Base-by-base conservation (phyloP, 2,888 invertebrate genomes). In the Ceramica pisi region DNA sequence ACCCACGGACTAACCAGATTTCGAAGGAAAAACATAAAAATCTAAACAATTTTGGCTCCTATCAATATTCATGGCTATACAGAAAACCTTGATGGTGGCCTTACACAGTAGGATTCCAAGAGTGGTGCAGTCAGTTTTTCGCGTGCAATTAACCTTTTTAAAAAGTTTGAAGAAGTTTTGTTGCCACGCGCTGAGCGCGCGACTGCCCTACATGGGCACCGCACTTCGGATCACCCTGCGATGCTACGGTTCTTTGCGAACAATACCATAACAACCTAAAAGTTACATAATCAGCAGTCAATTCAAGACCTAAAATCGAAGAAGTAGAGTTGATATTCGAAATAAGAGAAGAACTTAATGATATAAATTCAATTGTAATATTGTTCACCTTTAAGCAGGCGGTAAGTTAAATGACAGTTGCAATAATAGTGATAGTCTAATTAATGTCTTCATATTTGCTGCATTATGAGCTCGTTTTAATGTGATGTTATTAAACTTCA, bases 181-280 rank as follows among this genome's bases (percentile, higher is more conserved):
- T 82, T 88, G 94, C 93, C 94, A 94, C 94, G 94, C 94, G 94
- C 89, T 88, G 71, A 87, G 83, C 93, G 91, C 91, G 91, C 94
- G 94, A 90, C 90, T 67, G 82, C 92, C 89, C 71, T 91, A 94
- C 76, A 93, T 86, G 93, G 93, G 51, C 78, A 78, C 68, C 67
- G 80, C 80, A 87, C 84, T 77, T 83, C 80, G 60, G 73, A 72
- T 78, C 80, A 71, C 83, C 75, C 72, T 71, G 81, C 66, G 48
- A 83, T 80, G 74, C 87, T 83, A 77, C 71, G 76, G 71, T 75
- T 72, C 57, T 76, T 75, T 51, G 8, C 26, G 23, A 46, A 59
- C 72, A 71, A 67, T 67, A 57, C 71, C 12, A 69, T 35, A 86
- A 87, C 23, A 78, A 61, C 66, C 59, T 83, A 81, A 84, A 80